These are phyloP conservation scores for Clusia tigrina DNA, from an alignment of 2,888 invertebrate species.

Conservation along the genomic window DNA sequence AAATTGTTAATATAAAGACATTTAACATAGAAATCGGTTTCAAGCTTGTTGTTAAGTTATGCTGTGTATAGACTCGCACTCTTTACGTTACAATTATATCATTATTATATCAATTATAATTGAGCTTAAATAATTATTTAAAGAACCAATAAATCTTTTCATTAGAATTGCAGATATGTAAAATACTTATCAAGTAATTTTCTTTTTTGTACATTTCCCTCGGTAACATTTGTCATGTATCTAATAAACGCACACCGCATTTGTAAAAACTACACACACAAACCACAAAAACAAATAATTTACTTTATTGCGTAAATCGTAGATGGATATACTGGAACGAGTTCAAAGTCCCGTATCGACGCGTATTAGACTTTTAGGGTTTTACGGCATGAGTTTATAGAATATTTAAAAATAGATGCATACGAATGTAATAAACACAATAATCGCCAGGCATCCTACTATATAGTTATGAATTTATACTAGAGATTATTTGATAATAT, in stretches of 20 bases:
- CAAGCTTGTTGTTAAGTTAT: no score
- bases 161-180: no score
- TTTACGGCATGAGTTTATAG: slow-evolving; percentile 64
- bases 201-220: background rate
- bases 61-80: no score
- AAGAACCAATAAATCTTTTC: no score
- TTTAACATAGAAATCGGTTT: no score
- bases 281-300: slow-evolving; percentile 18
- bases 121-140: no score
- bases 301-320: slow-evolving; percentile 32
- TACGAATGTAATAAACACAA: background rate
- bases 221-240: background rate
- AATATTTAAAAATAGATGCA: slow-evolving; percentile 31
- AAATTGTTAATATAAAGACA: no score
- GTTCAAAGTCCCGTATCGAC: slow-evolving; percentile 64
- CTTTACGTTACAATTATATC: no score
- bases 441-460: no score
- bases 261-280: background rate
- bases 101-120: no score
- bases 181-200: background rate
- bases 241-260: background rate
- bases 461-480: no score
- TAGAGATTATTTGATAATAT: no score
- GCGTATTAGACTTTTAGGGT: slow-evolving; percentile 64
- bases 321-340: slow-evolving; percentile 65